These are phyloP conservation scores for Balaenoptera acutorostrata DNA, from an alignment of 2,113 vertebrate species.

Conservation along the genomic window DNA sequence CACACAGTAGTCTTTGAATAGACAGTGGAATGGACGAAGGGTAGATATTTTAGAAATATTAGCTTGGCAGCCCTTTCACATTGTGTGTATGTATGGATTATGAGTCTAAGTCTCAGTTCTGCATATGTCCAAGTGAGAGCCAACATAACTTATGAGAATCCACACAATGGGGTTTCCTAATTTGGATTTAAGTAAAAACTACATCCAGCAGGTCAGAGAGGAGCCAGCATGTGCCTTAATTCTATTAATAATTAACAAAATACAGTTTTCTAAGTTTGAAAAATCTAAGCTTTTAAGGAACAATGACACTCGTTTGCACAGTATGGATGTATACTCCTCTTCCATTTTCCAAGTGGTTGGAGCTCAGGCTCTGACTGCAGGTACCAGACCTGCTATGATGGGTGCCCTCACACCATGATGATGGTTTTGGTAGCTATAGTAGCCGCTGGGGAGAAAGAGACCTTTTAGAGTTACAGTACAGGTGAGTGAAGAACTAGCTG, in stretches of 20 bases:
- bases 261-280: background rate
- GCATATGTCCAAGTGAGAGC: background rate
- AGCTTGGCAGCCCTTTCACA: background rate
- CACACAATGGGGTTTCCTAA: background rate
- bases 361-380: background rate
- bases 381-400: fast-evolving
- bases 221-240: background rate
- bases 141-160: background rate
- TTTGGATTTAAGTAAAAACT: background rate
- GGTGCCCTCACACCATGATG: fast-evolving
- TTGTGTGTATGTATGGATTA: background rate
- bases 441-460: background rate
- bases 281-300: background rate
- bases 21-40: background rate
- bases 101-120: background rate
- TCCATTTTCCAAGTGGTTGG: background rate
- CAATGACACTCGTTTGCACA: background rate
- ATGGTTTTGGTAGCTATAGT: background rate
- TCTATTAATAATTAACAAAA: background rate
- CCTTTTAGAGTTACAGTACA: background rate
- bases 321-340: background rate
- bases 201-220: background rate
- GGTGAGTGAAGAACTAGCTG: background rate
- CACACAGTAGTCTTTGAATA: background rate
- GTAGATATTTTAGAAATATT: background rate